Conservation (phyloP, 1,140 invertebrate genomes). For the Drosophila ironensis region DNA sequence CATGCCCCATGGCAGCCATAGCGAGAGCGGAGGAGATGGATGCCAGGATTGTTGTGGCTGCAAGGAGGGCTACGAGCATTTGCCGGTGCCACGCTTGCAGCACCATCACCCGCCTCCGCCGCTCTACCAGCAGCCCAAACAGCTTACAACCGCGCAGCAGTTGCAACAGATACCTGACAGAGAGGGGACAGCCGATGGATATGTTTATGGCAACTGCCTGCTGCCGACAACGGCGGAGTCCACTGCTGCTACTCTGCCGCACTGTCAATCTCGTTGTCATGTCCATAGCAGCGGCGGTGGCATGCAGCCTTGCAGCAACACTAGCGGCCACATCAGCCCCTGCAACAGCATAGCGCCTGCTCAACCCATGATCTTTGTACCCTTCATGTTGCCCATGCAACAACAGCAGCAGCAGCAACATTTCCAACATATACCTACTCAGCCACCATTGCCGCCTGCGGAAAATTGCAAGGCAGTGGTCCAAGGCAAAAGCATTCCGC, state of each 20-base stretch:
- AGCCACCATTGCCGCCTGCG: constrained; percentile 5
- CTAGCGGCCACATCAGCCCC: background rate
- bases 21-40: constrained; percentile 9
- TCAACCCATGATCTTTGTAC: constrained; percentile 60
- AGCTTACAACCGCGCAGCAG: constrained; percentile 55
- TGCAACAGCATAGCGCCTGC: constrained; percentile 1
- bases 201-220: constrained; percentile 21
- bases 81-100: constrained; percentile 53
- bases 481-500: constrained; percentile 26
- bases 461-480: constrained; percentile 18
- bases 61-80: constrained; percentile 50
- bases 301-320: constrained; percentile 2
- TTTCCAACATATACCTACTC: background rate
- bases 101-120: constrained; percentile 47
- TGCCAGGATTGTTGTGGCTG: constrained; percentile 51
- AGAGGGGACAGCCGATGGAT: constrained; percentile 17
- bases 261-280: constrained; percentile 28
- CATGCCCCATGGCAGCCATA: constrained; percentile 15
- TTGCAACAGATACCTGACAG: constrained; percentile 36
- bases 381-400: constrained; percentile 47
- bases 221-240: constrained; percentile 19
- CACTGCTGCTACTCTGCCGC: constrained; percentile 3
- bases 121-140: constrained; percentile 11
- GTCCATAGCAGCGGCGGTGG: constrained; percentile 1
- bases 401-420: constrained; percentile 14